phyloP scores from a whole-genome alignment of 2,888 invertebrate genomes.

The Carabus problematicus region DNA sequence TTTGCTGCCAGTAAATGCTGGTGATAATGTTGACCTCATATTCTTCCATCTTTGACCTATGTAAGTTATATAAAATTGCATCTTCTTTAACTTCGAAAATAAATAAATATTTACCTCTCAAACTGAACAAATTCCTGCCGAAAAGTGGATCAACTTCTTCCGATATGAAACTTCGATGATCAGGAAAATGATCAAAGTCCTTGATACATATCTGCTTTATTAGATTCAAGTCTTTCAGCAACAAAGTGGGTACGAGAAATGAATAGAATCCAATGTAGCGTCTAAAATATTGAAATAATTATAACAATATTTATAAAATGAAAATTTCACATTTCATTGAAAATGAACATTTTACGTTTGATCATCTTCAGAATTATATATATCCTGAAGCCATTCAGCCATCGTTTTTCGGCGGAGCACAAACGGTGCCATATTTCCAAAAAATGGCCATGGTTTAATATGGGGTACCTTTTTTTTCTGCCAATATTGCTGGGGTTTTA shows the following conservation, averaged over 20 bases:
- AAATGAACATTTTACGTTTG: conserved; percentile 5
- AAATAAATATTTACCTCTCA: conserved; percentile 32
- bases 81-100: not conserved
- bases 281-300: conserved; percentile 22
- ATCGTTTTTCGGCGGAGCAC: conserved; percentile 1
- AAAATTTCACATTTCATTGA: not conserved
- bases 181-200: conserved; percentile 48
- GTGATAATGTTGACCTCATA: conserved; percentile 41
- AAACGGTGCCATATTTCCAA: conserved; percentile 22
- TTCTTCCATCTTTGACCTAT: conserved; percentile 40
- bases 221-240: conserved; percentile 53
- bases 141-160: conserved; percentile 43
- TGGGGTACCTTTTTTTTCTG: conserved; percentile 20
- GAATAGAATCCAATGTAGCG: conserved; percentile 43
- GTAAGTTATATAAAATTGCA: not conserved
- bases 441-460: conserved; percentile 21
- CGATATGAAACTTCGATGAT: conserved; percentile 46
- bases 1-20: conserved; percentile 45
- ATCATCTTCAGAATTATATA: conserved; percentile 13
- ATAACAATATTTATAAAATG: not conserved
- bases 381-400: conserved; percentile 8
- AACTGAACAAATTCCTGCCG: conserved; percentile 37
- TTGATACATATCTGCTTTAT: conserved; percentile 50
- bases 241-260: conserved; percentile 48
- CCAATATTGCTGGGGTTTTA: conserved; percentile 29